Evolutionary conservation across 2,888 invertebrate species (phyloP), one percentile per base, ranked within the genome.

Genomic region (Callinectes sapidus): DNA sequence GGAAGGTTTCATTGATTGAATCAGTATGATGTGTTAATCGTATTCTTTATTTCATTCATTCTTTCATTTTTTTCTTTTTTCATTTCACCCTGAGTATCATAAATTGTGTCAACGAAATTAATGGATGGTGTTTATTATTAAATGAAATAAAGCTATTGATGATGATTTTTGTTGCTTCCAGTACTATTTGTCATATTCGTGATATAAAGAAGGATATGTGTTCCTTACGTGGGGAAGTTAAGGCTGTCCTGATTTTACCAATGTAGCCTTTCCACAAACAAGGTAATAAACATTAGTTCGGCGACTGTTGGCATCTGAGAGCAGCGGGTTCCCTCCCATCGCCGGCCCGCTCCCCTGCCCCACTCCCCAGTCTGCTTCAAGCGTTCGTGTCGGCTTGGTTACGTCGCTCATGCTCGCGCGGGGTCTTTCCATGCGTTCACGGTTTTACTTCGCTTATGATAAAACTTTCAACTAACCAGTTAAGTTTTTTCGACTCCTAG

Each of bases 301-400:
- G 89, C 35, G 61, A 13, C 54, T 28, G 2, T 8, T 48, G 85
- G 48, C 8, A 55, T 61, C 10, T 55, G 13, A 54, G 16, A 18
- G 35, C 87, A 42, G 86, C 86, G 71, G 48, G 16, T 66, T 66
- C 77, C 48, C 77, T 48, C 54, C 48, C 61, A 55, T 28, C 48
- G n/a, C 66, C 71, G 61, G 71, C 55, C 61, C 14, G 66, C 71
- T 39, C 39, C 39, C 39, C 39, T 39, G 39, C 39, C 39, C 39
- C 66, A 71, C 87, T 48, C 87, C n/a, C 87, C 92, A 92, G 92
- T 92, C 87, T 92, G 32, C 89, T 89, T 89, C 86, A 28, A 89
- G 89, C 85, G n/a, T 28, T 88, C 92, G 92, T 89, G 92, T 23
- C 10, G 89, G 39, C 5, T 39, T 35, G 92, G 89, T 85, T 61